These are phyloP conservation scores for Tenthredo amoena DNA, from an alignment of 2,888 invertebrate species.

Conservation along the genomic window DNA sequence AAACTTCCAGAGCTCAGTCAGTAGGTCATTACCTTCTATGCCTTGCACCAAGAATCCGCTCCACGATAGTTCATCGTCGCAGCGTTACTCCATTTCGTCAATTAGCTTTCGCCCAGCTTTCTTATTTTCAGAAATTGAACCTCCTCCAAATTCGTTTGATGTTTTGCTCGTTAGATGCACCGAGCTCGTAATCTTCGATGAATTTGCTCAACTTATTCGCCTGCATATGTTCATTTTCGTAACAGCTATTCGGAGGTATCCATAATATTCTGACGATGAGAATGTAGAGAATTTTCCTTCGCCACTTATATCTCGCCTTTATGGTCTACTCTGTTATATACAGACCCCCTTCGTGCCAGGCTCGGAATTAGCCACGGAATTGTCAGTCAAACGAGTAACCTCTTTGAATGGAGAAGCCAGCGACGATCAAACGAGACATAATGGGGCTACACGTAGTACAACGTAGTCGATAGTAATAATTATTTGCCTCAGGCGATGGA, in stretches of 20 bases:
- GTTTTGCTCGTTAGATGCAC: not conserved
- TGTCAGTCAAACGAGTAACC: slow-evolving; percentile 70
- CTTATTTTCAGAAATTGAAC: not conserved
- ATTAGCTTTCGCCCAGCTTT: not conserved
- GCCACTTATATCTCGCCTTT: slow-evolving; percentile 11
- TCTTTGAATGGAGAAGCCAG: slow-evolving; percentile 61
- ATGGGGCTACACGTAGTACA: slow-evolving; percentile 1
- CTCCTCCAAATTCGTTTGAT: not conserved
- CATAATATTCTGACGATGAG: not conserved
- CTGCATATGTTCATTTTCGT: not conserved
- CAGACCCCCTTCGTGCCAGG: slow-evolving; percentile 70
- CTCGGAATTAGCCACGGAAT: slow-evolving; percentile 67
- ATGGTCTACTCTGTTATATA: not conserved
- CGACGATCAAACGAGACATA: slow-evolving; percentile 46
- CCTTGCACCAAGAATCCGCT: slow-evolving; percentile 3
- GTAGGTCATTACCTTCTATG: not conserved
- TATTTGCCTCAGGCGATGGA: not conserved
- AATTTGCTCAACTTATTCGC: not conserved
- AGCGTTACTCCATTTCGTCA: not conserved
- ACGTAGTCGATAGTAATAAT: slow-evolving; percentile 25
- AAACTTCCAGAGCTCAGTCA: slow-evolving; percentile 5
- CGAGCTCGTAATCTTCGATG: not conserved
- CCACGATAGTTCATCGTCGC: not conserved
- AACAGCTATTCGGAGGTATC: not conserved
- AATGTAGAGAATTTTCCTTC: not conserved